phyloP scores from a whole-genome alignment of 2,797 vertebrate genomes.

The Mionectes olivaceus region DNA sequence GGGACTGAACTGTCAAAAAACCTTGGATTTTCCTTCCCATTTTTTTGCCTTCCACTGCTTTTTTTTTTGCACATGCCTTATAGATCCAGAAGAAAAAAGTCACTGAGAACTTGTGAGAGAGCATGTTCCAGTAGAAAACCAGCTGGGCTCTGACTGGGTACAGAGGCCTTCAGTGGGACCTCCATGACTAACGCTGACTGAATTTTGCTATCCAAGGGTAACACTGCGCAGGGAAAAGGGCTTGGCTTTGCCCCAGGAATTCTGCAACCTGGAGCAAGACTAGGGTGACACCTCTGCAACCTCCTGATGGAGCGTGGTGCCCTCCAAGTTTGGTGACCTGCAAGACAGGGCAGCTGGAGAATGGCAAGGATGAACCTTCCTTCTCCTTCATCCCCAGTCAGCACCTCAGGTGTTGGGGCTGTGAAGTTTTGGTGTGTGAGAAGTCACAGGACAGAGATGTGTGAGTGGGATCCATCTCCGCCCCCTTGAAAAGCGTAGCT shows the following conservation, averaged over 20 bases:
- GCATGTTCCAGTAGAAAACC: neutral
- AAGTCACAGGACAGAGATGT: neutral
- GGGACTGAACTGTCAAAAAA: neutral
- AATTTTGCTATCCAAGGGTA: neutral
- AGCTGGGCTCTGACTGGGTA: neutral
- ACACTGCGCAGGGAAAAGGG: fast-evolving
- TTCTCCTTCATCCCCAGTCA: neutral
- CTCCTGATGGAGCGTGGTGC: fast-evolving
- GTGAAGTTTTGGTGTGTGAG: neutral
- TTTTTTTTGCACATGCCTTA: neutral
- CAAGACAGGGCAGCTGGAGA: neutral
- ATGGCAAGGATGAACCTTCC: neutral
- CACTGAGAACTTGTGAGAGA: fast-evolving
- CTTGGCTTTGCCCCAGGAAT: neutral
- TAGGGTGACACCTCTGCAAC: neutral
- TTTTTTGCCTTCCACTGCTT: neutral
- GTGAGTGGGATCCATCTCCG: neutral
- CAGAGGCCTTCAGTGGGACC: neutral
- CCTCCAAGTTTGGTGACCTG: neutral
- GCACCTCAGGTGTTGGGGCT: neutral
- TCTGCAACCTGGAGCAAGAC: neutral
- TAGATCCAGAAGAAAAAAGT: neutral
- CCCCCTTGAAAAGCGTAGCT: neutral
- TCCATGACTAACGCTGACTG: fast-evolving
- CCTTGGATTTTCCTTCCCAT: neutral